Conservation (phyloP, 2,888 invertebrate species). For the Heteropelma amictum region DNA sequence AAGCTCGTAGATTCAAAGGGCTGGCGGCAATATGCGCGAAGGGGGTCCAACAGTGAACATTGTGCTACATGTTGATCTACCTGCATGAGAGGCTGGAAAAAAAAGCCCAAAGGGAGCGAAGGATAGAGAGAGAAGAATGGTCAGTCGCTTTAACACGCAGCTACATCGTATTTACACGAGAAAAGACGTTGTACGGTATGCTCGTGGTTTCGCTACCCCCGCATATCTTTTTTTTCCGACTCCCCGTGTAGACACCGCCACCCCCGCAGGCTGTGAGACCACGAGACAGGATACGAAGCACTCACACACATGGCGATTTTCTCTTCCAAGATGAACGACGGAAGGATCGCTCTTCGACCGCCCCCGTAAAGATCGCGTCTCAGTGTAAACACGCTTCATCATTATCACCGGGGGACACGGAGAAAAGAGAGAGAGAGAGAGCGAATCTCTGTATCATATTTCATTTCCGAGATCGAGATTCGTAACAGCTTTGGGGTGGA, state of each 20-base stretch:
- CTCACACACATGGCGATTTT: too few relatives aligned
- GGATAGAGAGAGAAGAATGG: constrained; percentile 59
- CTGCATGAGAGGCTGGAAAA: constrained; percentile 50
- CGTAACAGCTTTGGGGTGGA: not conserved
- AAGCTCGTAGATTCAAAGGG: constrained; percentile 41
- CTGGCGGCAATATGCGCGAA: constrained; percentile 16
- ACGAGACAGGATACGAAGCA: not conserved
- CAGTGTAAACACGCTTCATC: constrained; percentile 76
- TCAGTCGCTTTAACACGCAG: constrained; percentile 75
- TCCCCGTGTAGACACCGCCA: constrained; percentile 44
- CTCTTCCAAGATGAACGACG: constrained; percentile 51
- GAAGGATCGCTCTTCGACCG: constrained; percentile 12
- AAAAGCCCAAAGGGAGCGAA: constrained; percentile 27
- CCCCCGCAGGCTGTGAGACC: constrained; percentile 40
- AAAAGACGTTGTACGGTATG: constrained; percentile 71
- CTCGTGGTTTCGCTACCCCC: constrained; percentile 18
- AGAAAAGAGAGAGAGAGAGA: not conserved
- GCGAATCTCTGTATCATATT: not conserved
- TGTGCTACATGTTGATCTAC: constrained; percentile 69
- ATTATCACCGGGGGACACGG: constrained; percentile 70
- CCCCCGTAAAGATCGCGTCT: constrained; percentile 62
- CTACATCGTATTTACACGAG: constrained; percentile 78
- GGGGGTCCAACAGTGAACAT: constrained; percentile 67
- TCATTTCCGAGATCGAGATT: not conserved
- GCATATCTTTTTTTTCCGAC: constrained; percentile 30